A percentile compares a stretch with the other conserved stretches of the same genome.
Evolutionary conservation across 2,113 vertebrate genomes (phyloP).

Genomic region (Myiagra hebetior): DNA sequence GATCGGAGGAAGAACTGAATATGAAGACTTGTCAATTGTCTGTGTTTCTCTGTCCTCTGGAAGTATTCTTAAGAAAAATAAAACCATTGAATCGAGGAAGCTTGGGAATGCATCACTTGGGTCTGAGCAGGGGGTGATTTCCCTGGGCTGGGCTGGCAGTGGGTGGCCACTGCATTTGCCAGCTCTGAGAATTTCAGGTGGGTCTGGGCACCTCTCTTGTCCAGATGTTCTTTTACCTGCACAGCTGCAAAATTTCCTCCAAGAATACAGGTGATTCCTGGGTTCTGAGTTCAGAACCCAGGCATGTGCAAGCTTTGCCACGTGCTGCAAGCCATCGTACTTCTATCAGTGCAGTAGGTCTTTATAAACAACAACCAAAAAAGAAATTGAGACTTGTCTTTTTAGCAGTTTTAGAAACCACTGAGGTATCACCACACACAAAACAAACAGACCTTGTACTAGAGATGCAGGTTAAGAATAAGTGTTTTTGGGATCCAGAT

Average conservation of each 20-base stretch:
- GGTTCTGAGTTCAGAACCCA: neutral
- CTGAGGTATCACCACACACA: neutral
- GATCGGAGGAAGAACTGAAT: neutral
- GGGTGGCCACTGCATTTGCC: neutral
- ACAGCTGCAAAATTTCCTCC: neutral
- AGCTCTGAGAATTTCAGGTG: neutral
- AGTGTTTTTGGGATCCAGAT: neutral
- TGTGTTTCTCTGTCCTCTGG: slow-evolving; percentile 45
- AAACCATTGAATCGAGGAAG: slow-evolving; percentile 16
- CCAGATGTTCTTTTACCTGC: neutral
- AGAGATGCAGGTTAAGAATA: neutral
- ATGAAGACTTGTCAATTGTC: neutral
- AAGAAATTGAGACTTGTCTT: neutral
- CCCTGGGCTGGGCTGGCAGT: neutral
- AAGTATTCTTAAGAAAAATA: slow-evolving; percentile 58
- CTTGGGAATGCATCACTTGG: neutral
- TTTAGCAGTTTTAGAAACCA: neutral
- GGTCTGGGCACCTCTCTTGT: neutral
- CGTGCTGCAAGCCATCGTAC: fast-evolving
- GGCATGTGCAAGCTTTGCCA: neutral
- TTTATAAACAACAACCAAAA: neutral
- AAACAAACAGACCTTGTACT: neutral
- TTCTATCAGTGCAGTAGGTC: neutral
- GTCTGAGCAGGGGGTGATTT: neutral
- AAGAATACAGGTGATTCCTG: neutral